Evolutionary conservation across 2,113 vertebrate species (phyloP).

Genomic region (Cebidichthys violaceus): DNA sequence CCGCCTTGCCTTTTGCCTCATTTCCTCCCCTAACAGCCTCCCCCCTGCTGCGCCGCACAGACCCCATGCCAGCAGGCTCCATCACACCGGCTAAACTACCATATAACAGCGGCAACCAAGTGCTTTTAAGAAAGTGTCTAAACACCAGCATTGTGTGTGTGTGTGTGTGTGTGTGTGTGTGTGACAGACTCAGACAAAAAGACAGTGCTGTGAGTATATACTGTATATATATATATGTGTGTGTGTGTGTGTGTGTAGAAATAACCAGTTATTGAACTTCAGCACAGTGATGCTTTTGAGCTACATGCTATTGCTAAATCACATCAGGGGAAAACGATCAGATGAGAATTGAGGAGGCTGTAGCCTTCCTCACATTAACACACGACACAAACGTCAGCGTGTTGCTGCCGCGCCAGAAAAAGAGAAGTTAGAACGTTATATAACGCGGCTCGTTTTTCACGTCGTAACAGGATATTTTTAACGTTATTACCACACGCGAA

Average conservation of each 20-base stretch:
- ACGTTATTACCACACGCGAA: too few relatives aligned
- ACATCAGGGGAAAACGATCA: too few relatives aligned
- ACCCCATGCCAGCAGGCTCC: slow-evolving; percentile 27
- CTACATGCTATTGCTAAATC: not conserved
- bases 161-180: slow-evolving; percentile 8
- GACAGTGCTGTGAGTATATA: not conserved
- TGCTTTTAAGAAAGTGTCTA: slow-evolving; percentile 52
- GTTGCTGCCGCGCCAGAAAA: too few relatives aligned
- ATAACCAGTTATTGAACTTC: too few relatives aligned
- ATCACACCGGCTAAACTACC: slow-evolving; percentile 4
- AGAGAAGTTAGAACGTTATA: too few relatives aligned
- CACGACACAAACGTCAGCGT: too few relatives aligned
- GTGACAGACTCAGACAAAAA: not conserved
- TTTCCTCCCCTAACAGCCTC: slow-evolving; percentile 49
- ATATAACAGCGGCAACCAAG: slow-evolving; percentile 37
- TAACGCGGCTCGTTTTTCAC: too few relatives aligned
- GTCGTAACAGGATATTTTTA: too few relatives aligned
- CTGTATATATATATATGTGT: too few relatives aligned
- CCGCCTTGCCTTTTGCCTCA: slow-evolving; percentile 28
- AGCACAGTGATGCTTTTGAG: not conserved
- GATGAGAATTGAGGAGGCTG: too few relatives aligned
- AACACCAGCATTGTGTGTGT: slow-evolving; percentile 4
- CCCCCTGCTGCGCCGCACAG: slow-evolving; percentile 50
- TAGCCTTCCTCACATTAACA: too few relatives aligned
- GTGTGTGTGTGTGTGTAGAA: too few relatives aligned